Base-by-base conservation (phyloP, 1,140 invertebrate genomes). In the Caenorhabditis briggsae region DNA sequence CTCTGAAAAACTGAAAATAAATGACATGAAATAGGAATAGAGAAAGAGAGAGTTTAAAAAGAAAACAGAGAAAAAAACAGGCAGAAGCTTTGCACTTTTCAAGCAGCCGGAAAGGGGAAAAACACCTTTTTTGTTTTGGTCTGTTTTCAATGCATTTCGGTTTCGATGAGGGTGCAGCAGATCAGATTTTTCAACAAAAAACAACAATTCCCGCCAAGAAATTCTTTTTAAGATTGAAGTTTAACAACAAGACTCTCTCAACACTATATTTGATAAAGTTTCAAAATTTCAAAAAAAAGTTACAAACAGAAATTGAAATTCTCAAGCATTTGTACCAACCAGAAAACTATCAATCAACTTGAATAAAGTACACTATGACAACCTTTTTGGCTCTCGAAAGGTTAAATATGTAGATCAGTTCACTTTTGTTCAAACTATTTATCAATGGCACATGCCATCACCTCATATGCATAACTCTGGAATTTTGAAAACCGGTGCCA, bases 401-500 rank as follows among this genome's bases (percentile, higher is more conserved):
- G 33, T 33, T 33, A 33, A 33, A 33, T 33, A 33, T 33, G 33
- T 33, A 33, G 33, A 33, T 33, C 33, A 33, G 33, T 33, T 3
- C 33, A 2, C 3, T 33, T 33, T 33, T 33, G 33, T 33, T 55
- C 50, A 11, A 18, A 55, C 50, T 18, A n/a, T n/a, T n/a, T n/a
- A 55, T 55, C 50, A 14, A 55, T 55, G n/a, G n/a, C 56, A 59
- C 16, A 53, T 14, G 11, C 11, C 16, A 53, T 14, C n/a, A 59
- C 56, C 56, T 59, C 56, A 59, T 70, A 14, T 70, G 5, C 64
- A 70, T 70, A 70, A 23, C 64, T 70, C 33, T 70, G 18, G 64
- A 70, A 70, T 70, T 70, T 46, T 70, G 1, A 43, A 70, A 70
- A 70, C 64, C 64, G 64, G 64, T 70, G 64, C 23, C 64, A 33